Conservation (phyloP, 2,797 vertebrate species). For the Melanogrammus aeglefinus region DNA sequence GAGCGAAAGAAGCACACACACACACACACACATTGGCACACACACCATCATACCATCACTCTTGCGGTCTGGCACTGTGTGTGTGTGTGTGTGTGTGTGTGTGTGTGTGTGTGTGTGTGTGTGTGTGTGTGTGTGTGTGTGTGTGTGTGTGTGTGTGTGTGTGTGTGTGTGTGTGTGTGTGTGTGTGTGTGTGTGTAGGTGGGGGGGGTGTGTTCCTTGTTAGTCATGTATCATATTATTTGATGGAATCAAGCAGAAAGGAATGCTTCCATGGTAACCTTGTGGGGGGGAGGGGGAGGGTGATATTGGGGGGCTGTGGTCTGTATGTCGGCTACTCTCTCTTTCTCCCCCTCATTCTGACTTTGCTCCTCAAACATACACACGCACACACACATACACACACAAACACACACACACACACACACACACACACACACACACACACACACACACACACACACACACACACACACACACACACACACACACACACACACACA, state of each 20-base stretch:
- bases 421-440: too few species aligned
- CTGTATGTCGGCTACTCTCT: too few species aligned
- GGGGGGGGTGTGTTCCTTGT: slow-evolving; percentile 32
- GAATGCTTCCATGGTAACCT: slow-evolving; percentile 39
- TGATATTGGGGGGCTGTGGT: too few species aligned
- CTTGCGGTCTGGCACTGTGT: too few species aligned
- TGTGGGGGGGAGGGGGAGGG: slow-evolving; percentile 8
- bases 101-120: slow-evolving; percentile 1
- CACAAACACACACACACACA: background rate
- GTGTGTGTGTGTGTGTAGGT: slow-evolving; percentile 23
- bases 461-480: background rate
- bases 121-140: slow-evolving; percentile 10
- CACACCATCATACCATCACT: too few species aligned
- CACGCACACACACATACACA: background rate
- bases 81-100: background rate
- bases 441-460: background rate
- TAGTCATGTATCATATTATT: slow-evolving; percentile 31
- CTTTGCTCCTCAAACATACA: background rate
- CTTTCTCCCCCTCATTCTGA: background rate
- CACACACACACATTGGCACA: too few species aligned
- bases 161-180: slow-evolving; percentile 1
- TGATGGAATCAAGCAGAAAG: slow-evolving; percentile 22
- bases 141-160: background rate
- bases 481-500: background rate
- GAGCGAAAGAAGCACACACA: background rate